Evolutionary conservation across 2,797 vertebrate species (phyloP), one percentile per base, ranked within the genome.

Genomic region (Sarcoramphus papa): DNA sequence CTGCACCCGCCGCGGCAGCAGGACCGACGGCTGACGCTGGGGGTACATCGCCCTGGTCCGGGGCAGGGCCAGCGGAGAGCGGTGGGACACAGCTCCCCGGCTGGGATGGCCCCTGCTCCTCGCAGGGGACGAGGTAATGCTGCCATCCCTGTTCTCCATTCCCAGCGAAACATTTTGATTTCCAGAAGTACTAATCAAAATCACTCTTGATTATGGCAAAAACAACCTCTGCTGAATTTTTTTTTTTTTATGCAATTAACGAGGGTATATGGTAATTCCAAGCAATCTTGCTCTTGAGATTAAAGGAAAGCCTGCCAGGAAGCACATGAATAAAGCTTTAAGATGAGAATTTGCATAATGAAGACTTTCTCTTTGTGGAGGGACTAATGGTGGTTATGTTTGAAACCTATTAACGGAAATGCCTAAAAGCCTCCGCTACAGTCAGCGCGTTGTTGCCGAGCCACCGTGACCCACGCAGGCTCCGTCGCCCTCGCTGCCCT

Each of bases 341-440:
- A 98, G 97, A 98, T 97, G 96, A 97, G 96, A 97, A 98, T 98
- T 98, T 98, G 97, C 97, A 98, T 98, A 98, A 98, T 98, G 97
- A 98, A 97, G 96, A 96, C 90, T 93, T 93, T 95, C 85, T 95
- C 97, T 97, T 95, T 87, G 76, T 92, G 83, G 68, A 95, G 48
- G 73, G 87, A 78, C 89, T 96, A 93, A 93, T 91, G 78, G 94
- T 90, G 59, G 93, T 81, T 88, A 25, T 73, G 79, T 90, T 85
- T 84, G 91, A 96, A 93, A 92, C 91, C 85, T 92, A 79, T 81
- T 87, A 94, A 88, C 12, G 12, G 77, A 80, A 94, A 88, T 16
- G 45, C 43, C 85, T 80, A 76, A 92, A 80, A 94, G 77, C 81
- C 78, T 78, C 65, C 3, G 14, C 77, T 70, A 7, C 16, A 89